These are phyloP conservation scores for Oryzias celebensis DNA, from an alignment of 2,113 vertebrate species.

Conservation along the genomic window DNA sequence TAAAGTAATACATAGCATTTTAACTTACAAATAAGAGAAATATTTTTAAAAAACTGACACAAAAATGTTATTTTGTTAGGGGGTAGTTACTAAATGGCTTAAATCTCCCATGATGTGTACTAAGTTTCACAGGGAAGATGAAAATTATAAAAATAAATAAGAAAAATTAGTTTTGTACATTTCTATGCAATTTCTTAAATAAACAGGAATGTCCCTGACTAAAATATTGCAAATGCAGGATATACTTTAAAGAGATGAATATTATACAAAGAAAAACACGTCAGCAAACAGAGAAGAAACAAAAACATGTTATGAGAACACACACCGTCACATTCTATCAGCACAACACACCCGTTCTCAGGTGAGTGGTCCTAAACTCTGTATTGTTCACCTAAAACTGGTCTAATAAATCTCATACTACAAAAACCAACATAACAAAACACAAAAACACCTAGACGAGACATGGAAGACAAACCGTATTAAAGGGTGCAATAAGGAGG, in stretches of 20 bases:
- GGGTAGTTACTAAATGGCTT: no score
- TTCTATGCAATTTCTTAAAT: background rate
- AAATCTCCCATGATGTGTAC: no score
- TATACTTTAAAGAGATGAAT: conserved; percentile 25
- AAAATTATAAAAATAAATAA: background rate
- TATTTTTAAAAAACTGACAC: background rate
- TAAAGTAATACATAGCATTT: background rate
- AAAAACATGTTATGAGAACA: conserved; percentile 20
- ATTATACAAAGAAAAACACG: background rate
- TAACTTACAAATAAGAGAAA: background rate
- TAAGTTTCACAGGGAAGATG: background rate
- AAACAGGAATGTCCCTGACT: conserved; percentile 10
- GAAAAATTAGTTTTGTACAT: background rate
- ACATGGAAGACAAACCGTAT: conserved; percentile 58
- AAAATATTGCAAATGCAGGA: background rate
- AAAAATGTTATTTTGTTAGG: no score
- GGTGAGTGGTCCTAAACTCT: conserved; percentile 18
- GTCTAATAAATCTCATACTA: conserved; percentile 12
- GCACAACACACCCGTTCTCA: conserved; percentile 19
- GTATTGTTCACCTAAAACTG: conserved; percentile 1
- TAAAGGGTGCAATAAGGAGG: conserved; percentile 76
- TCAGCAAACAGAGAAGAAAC: conserved; percentile 25
- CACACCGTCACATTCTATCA: conserved; percentile 6
- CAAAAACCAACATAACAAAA: conserved; percentile 28
- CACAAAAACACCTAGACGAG: conserved; percentile 41